Conservation (phyloP, 2,888 invertebrate species). For the Callyntrura guangdongensis region DNA sequence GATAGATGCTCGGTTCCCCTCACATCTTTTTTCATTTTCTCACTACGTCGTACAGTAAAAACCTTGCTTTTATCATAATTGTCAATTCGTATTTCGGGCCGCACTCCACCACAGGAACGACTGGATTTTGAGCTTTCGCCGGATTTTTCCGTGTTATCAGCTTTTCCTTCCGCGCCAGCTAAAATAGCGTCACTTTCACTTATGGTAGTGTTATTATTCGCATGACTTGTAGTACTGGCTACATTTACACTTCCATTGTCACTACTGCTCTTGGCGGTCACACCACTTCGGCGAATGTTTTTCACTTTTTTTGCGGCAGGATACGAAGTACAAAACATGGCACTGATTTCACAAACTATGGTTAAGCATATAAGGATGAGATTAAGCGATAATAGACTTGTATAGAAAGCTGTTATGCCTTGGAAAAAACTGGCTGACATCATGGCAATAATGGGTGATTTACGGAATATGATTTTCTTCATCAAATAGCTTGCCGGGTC, state of each 20-base stretch:
- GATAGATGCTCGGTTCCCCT: conserved; percentile 11
- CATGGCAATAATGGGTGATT: conserved; percentile 70
- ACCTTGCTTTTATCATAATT: conserved; percentile 58
- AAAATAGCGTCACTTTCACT: conserved; percentile 26
- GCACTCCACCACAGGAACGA: background rate
- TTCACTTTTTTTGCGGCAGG: conserved; percentile 37
- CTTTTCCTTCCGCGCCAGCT: conserved; percentile 39
- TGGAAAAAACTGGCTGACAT: conserved; percentile 69
- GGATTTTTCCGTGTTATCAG: conserved; percentile 54
- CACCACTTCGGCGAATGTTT: background rate
- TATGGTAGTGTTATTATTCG: background rate
- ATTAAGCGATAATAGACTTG: conserved; percentile 70
- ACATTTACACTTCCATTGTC: conserved; percentile 25
- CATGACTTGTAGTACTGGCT: too few species aligned
- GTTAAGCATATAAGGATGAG: conserved; percentile 73
- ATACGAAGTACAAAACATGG: conserved; percentile 55
- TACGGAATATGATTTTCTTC: conserved; percentile 63
- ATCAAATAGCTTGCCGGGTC: conserved; percentile 68
- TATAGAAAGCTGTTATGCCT: conserved; percentile 72
- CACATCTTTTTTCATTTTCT: conserved; percentile 47
- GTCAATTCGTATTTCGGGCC: conserved; percentile 71
- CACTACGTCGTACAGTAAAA: conserved; percentile 25
- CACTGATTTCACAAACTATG: conserved; percentile 59
- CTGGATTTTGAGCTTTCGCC: conserved; percentile 11
- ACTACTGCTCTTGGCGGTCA: background rate